A percentile compares a stretch with the other conserved stretches of the same genome.
These are phyloP conservation scores for Corythoichthys haematopterus DNA, from an alignment of 2,113 vertebrate species.

Conservation along the genomic window DNA sequence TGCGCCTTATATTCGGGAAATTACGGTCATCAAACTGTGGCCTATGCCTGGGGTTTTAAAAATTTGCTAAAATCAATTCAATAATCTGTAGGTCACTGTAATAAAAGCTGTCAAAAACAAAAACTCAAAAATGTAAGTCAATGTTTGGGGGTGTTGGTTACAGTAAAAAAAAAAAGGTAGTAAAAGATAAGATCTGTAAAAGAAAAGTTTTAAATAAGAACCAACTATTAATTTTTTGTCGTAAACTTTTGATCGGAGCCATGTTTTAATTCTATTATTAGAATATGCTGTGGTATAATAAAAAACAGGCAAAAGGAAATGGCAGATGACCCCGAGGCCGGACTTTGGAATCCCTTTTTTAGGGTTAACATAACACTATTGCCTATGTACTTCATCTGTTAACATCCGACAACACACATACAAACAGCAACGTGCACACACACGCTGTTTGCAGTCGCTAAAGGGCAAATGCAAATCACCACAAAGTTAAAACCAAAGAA, in stretches of 20 bases:
- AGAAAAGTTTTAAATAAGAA: too few species aligned
- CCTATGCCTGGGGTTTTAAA: too few species aligned
- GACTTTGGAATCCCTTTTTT: neutral
- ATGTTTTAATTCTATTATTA: neutral
- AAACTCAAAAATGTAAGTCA: too few species aligned
- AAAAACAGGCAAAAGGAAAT: neutral
- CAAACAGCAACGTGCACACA: constrained; percentile 10
- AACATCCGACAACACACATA: constrained; percentile 1
- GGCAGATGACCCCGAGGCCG: neutral
- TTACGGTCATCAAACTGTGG: too few species aligned
- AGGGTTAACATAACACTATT: neutral
- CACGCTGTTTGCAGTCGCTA: constrained; percentile 14
- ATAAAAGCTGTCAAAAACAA: too few species aligned
- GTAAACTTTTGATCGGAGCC: neutral
- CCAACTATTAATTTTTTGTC: neutral
- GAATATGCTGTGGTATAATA: neutral
- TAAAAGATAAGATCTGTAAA: too few species aligned
- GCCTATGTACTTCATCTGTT: neutral
- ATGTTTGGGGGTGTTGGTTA: too few species aligned
- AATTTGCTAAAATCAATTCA: too few species aligned
- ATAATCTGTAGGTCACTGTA: too few species aligned
- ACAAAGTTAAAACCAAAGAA: constrained; percentile 52
- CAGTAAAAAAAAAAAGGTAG: too few species aligned
- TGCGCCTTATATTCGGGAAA: too few species aligned
- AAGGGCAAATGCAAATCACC: constrained; percentile 62